Base-by-base conservation (phyloP, 2,888 invertebrate species). In the Pachycephus smyrnensis region DNA sequence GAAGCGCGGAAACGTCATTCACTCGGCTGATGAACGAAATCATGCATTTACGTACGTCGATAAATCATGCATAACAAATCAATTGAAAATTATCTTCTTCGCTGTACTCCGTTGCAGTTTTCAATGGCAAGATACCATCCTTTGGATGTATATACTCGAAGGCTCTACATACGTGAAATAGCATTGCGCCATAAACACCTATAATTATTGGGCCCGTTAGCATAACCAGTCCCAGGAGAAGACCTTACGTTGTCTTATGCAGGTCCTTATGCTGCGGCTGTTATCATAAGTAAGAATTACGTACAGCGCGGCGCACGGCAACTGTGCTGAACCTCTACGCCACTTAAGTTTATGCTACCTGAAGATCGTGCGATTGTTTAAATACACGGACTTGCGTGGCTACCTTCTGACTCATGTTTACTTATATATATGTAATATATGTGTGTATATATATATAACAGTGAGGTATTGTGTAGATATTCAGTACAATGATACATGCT, bases 141-240 rank as follows among this genome's bases (percentile, higher is more conserved):
- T 9, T 9, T 23, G 9, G 9, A 55, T 23, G 23, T 55, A 55
- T 55, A 23, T 55, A 55, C 55, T 55, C 23, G 23, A 4, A 55
- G 55, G 23, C 55, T 55, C 55, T 23, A 55, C 23, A 55, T 55
- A 55, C 55, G 55, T 55, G 55, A 55, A 55, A 55, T 55, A 55
- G 55, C 23, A 55, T 55, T 23, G 55, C 55, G 74, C 76, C 76
- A 76, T 79, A 77, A 83, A 77, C 80, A 78, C 77, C 80, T 77
- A 76, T 82, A 85, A 87, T 87, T 86, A 85, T 82, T 80, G 71
- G 37, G 74, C 12, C 78, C 76, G 78, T 84, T 83, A 84, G 86
- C 79, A 81, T 82, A 85, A 82, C 75, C 79, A 40, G 83, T 81
- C 79, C 75, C 68, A 68, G 73, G 76, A 69, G 71, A 71, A 71